Conservation (phyloP, 64 coral and sea anemone genomes). For the Porites australiensis region DNA sequence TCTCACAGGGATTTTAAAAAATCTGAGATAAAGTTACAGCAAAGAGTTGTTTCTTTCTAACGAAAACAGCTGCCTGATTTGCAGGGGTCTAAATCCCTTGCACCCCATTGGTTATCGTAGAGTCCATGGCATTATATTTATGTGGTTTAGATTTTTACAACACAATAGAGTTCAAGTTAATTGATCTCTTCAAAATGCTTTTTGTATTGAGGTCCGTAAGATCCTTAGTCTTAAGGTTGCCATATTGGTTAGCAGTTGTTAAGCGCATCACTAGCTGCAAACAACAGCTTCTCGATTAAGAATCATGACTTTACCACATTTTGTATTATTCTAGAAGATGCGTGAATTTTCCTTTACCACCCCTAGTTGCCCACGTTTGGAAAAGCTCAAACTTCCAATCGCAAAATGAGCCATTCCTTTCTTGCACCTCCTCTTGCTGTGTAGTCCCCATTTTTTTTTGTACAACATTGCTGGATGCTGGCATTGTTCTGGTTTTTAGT, state of each 20-base stretch:
- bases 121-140: slow-evolving; percentile 16
- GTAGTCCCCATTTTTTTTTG: background rate
- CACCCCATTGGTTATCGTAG: background rate
- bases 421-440: background rate
- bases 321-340: background rate
- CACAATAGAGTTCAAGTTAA: slow-evolving; percentile 33
- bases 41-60: background rate
- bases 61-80: slow-evolving; percentile 33
- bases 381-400: no score
- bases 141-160: slow-evolving; percentile 1
- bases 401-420: background rate
- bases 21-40: background rate
- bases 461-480: background rate
- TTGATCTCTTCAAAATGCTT: slow-evolving; percentile 48
- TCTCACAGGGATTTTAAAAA: background rate
- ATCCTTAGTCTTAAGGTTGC: slow-evolving; percentile 20
- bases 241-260: slow-evolving; percentile 34
- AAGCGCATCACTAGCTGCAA: slow-evolving; percentile 33
- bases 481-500: background rate
- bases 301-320: background rate
- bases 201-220: slow-evolving; percentile 17
- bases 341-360: background rate
- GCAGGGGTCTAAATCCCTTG: slow-evolving; percentile 33
- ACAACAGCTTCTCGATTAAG: slow-evolving; percentile 1
- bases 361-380: background rate